phyloP scores from a whole-genome alignment of 2,113 vertebrate species.

The Miniopterus natalensis region DNA sequence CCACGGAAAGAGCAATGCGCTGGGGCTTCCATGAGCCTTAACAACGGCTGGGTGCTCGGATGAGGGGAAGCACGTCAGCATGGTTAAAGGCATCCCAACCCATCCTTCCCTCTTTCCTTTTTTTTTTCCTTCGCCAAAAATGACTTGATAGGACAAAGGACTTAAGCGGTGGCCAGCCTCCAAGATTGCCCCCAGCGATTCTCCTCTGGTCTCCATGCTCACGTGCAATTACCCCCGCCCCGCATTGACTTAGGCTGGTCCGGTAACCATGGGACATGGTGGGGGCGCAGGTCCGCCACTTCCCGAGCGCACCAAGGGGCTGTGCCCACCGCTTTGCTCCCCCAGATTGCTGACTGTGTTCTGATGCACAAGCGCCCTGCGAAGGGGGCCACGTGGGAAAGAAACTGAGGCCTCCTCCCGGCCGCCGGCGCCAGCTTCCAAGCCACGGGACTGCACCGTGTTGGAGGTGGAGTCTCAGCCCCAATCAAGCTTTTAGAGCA shows the following conservation, averaged over 20 bases:
- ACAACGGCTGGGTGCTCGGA: background rate
- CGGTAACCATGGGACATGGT: background rate
- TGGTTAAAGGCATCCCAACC: background rate
- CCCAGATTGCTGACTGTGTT: background rate
- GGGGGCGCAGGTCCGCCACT: background rate
- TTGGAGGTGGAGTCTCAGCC: background rate
- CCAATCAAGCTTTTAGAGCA: background rate
- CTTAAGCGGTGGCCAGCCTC: background rate
- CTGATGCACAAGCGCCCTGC: background rate
- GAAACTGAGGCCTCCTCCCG: background rate
- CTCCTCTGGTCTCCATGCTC: background rate
- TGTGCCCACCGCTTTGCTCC: background rate
- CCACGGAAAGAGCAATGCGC: background rate
- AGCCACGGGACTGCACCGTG: background rate
- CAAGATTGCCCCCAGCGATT: background rate
- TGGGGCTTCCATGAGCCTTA: background rate
- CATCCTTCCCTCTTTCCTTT: background rate
- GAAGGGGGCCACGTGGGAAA: background rate
- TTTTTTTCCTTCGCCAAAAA: background rate
- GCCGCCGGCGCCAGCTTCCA: background rate
- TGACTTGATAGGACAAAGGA: background rate
- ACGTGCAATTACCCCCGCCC: background rate
- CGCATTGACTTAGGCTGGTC: background rate
- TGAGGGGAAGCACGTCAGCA: background rate
- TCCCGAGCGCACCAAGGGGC: too few species aligned